Percentiles rank a stretch among this genome's conserved stretches.
Evolutionary conservation across 2,888 invertebrate genomes (phyloP).

Genomic region (Hydropsyche betteni): DNA sequence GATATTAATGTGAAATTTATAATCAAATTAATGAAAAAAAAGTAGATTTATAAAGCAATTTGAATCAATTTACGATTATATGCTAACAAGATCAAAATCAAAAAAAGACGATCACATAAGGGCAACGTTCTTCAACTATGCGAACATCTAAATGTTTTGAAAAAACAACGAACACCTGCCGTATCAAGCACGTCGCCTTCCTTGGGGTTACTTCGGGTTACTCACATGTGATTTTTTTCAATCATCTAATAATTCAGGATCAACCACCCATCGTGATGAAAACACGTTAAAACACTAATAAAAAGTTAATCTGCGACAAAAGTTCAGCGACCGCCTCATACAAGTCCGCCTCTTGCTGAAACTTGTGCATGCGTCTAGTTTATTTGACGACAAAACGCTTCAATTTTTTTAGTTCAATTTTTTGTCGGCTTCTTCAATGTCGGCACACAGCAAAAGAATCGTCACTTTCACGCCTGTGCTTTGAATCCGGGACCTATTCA

Average conservation of each 20-base stretch:
- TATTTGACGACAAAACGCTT: too few species aligned
- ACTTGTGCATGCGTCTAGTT: too few species aligned
- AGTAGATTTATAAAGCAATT: too few species aligned
- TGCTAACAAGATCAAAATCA: not conserved
- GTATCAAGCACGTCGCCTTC: conserved; percentile 9
- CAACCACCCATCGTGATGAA: conserved; percentile 2
- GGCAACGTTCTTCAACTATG: conserved; percentile 25
- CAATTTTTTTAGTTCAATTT: too few species aligned
- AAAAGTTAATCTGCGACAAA: too few species aligned
- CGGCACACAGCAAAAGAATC: not conserved
- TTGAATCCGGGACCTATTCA: conserved; percentile 14
- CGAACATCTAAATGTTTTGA: conserved; percentile 12
- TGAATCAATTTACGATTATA: too few species aligned
- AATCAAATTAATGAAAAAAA: too few species aligned
- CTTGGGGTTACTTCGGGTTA: conserved; percentile 24
- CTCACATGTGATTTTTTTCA: conserved; percentile 23
- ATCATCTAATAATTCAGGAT: conserved; percentile 6
- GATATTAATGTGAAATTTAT: too few species aligned
- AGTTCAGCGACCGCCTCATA: too few species aligned
- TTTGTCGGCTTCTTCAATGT: too few species aligned
- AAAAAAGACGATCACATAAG: conserved; percentile 6
- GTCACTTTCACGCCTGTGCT: conserved; percentile 32
- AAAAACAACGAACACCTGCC: conserved; percentile 29
- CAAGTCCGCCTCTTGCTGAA: too few species aligned
- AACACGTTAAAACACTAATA: too few species aligned